Conservation (phyloP, 1,140 invertebrate species). For the Macrotrachela quadricornifera region DNA sequence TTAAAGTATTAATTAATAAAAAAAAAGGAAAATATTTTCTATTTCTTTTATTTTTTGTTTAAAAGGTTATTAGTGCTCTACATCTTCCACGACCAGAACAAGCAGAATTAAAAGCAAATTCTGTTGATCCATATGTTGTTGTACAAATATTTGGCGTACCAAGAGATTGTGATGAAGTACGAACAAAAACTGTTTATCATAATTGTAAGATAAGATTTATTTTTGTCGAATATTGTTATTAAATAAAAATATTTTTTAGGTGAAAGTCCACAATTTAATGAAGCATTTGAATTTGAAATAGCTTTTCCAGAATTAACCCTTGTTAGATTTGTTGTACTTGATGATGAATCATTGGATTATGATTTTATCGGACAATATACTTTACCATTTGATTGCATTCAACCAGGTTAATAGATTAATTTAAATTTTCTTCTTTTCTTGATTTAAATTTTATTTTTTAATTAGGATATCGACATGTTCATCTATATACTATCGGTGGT, state of each 20-base stretch:
- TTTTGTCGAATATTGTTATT: no score
- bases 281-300: constrained; percentile 43
- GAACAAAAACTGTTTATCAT: constrained; percentile 41
- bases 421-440: neutral
- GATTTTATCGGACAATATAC: constrained; percentile 46
- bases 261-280: constrained; percentile 44
- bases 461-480: constrained; percentile 40
- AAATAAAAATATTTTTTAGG: constrained; percentile 16
- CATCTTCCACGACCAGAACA: constrained; percentile 41
- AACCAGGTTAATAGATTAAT: constrained; percentile 32
- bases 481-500: constrained; percentile 36
- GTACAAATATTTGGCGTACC: constrained; percentile 43
- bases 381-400: constrained; percentile 41
- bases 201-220: constrained; percentile 29
- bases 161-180: constrained; percentile 40
- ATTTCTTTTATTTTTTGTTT: no score
- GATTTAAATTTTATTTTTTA: neutral
- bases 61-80: constrained; percentile 40
- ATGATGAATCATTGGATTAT: constrained; percentile 45
- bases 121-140: constrained; percentile 41
- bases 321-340: constrained; percentile 41
- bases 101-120: constrained; percentile 38
- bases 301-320: constrained; percentile 41
- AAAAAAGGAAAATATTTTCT: no score
- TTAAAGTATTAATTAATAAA: constrained; percentile 29